phyloP scores from a whole-genome alignment of 92 coral and sea anemone genomes.

The Paragorgia papillata region DNA sequence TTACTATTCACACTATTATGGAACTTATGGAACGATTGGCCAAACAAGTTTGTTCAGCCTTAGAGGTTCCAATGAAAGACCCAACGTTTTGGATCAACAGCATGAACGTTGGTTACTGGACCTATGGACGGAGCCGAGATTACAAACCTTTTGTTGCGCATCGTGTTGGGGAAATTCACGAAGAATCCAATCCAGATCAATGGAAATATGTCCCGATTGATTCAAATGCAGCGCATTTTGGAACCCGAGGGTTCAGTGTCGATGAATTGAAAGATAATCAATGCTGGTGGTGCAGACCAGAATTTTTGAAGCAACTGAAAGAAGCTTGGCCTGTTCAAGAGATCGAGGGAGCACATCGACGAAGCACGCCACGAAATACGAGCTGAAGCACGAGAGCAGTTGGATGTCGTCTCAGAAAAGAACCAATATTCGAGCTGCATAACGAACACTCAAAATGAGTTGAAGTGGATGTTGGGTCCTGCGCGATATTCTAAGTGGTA shows the following conservation, averaged over 20 bases:
- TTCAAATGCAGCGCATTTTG: background rate
- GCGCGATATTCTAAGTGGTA: constrained; percentile 69
- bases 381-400: background rate
- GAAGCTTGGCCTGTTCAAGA: constrained; percentile 8
- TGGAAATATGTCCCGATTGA: constrained; percentile 15
- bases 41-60: constrained; percentile 13
- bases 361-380: background rate
- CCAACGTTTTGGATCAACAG: no score
- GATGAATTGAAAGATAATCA: constrained; percentile 3
- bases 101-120: no score
- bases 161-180: constrained; percentile 27
- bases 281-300: constrained; percentile 10
- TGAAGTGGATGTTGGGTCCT: constrained; percentile 48
- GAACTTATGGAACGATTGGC: constrained; percentile 34
- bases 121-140: no score
- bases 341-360: background rate
- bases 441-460: background rate
- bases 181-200: constrained; percentile 8
- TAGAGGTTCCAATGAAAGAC: no score
- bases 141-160: constrained; percentile 24
- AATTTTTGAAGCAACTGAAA: background rate
- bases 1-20: constrained; percentile 26
- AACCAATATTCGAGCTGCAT: background rate
- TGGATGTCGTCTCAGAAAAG: background rate
- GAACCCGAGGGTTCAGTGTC: background rate